Percentiles rank a stretch among this genome's conserved stretches.
These are phyloP conservation scores for Phrynosoma blainvillii DNA, from an alignment of 2,113 vertebrate species.

Conservation along the genomic window DNA sequence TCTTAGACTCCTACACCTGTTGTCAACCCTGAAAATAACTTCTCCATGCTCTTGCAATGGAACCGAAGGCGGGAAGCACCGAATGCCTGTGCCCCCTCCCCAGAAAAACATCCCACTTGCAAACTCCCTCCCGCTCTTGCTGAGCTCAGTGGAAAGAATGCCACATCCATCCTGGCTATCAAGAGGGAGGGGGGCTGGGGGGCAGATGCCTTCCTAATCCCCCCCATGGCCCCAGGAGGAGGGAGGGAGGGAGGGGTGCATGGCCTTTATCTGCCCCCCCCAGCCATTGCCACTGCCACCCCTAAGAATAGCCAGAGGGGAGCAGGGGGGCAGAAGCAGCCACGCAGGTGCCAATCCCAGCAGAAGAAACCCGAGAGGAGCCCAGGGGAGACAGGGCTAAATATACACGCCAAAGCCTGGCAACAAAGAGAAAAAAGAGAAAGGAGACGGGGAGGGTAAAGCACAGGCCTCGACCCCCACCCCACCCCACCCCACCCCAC, in stretches of 20 bases:
- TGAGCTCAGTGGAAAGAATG: constrained; percentile 31
- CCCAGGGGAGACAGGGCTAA: neutral
- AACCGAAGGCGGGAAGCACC: neutral
- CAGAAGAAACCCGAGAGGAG: constrained; percentile 15
- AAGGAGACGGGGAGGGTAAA: neutral
- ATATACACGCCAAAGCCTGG: neutral
- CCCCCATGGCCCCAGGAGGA: neutral
- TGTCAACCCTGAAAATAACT: too few relatives aligned
- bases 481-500: neutral
- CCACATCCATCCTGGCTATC: neutral
- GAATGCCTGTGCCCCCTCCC: neutral
- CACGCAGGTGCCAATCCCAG: constrained; percentile 41
- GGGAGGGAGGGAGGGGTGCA: too few relatives aligned
- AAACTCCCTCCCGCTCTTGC: neutral
- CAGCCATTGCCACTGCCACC: neutral
- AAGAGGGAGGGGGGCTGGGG: neutral
- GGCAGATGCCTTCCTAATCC: neutral
- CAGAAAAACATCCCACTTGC: neutral
- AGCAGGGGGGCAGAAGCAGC: constrained; percentile 29
- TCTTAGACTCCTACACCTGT: too few relatives aligned
- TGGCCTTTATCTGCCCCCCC: neutral
- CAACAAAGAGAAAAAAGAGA: constrained; percentile 2
- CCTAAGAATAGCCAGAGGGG: constrained; percentile 36
- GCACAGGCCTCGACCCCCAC: neutral
- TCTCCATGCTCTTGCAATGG: neutral